These are phyloP conservation scores for Hestina assimilis DNA, from an alignment of 1,140 invertebrate genomes.

Conservation along the genomic window DNA sequence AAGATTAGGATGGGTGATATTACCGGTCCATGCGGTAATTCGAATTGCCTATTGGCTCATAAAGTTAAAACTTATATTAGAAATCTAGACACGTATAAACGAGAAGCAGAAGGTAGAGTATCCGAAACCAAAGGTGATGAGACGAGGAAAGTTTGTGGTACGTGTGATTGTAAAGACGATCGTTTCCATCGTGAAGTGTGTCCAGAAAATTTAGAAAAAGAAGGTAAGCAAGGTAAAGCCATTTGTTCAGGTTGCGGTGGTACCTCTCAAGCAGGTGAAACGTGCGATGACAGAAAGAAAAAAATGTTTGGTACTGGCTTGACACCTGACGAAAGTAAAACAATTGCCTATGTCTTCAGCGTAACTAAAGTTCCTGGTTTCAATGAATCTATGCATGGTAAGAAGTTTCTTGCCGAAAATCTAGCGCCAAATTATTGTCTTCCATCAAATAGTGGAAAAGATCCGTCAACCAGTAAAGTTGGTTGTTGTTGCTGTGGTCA, in stretches of 20 bases:
- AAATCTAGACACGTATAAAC: constrained; percentile 64
- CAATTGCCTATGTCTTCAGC: constrained; percentile 50
- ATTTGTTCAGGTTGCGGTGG: constrained; percentile 57
- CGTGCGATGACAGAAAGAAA: constrained; percentile 55
- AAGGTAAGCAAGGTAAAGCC: constrained; percentile 30
- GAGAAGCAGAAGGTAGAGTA: constrained; percentile 38
- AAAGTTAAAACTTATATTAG: constrained; percentile 67
- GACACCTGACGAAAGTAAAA: constrained; percentile 48
- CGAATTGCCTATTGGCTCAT: constrained; percentile 63
- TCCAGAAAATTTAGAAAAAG: constrained; percentile 34
- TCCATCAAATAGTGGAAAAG: not conserved
- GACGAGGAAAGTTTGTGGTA: constrained; percentile 57
- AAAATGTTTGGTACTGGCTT: constrained; percentile 44
- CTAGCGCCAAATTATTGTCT: constrained; percentile 20
- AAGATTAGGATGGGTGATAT: constrained; percentile 73
- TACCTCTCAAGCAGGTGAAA: constrained; percentile 39
- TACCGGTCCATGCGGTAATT: constrained; percentile 65
- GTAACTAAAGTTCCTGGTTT: constrained; percentile 44
- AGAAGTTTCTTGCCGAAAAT: constrained; percentile 28
- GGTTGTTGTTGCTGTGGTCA: constrained; percentile 31
- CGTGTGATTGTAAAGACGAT: constrained; percentile 68
- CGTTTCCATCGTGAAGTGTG: constrained; percentile 60
- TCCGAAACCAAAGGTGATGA: constrained; percentile 37
- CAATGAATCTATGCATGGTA: constrained; percentile 38
- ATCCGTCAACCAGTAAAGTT: constrained; percentile 13